Base-by-base conservation (phyloP, 2,113 vertebrate species). In the Elephas maximus region DNA sequence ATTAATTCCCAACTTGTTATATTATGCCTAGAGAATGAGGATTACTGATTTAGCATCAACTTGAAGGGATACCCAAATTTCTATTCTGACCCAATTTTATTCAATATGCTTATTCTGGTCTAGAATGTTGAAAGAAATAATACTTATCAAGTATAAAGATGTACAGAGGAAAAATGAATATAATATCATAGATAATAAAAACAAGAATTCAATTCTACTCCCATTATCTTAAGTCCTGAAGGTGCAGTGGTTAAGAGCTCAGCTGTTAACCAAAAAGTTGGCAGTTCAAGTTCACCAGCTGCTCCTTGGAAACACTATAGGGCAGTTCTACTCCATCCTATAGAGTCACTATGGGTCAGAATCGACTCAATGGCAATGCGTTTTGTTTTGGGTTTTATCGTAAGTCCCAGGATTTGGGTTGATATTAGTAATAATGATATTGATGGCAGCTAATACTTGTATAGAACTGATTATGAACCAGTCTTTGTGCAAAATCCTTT, bases 61-160 rank as follows among this genome's bases (percentile, higher is more conserved):
- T 6, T 74, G 45, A 82, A 89, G 28, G n/a, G 14, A 80, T 26
- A 69, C 28, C n/a, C 51, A 63, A 74, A 77, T 18, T 67, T 92
- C 20, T 89, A 11, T 90, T 94, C 0, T 33, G 6, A 5, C 69
- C 14, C 9, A n/a, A 8, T 60, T 2, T 14, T 92, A 33, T 10
- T 78, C 76, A 90, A 28, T 90, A 48, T 88, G 6, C 62, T 77
- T 41, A 79, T 74, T 30, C 81, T 11, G 57, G 18, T 45, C 51
- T 92, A 90, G 8, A 89, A 20, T 80, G 3, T 71, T 81, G 23
- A 93, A 93, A 88, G 51, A 86, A 89, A 57, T 63, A 82, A 73
- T 91, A 3, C n/a, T 93, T 14, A 77, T 51, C 5, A 81, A 88
- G 28, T 37, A 6, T 67, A 24, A 28, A 87, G 15, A 57, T n/a